These are phyloP conservation scores for Microtus pennsylvanicus DNA, from an alignment of 2,113 vertebrate species.

Conservation along the genomic window DNA sequence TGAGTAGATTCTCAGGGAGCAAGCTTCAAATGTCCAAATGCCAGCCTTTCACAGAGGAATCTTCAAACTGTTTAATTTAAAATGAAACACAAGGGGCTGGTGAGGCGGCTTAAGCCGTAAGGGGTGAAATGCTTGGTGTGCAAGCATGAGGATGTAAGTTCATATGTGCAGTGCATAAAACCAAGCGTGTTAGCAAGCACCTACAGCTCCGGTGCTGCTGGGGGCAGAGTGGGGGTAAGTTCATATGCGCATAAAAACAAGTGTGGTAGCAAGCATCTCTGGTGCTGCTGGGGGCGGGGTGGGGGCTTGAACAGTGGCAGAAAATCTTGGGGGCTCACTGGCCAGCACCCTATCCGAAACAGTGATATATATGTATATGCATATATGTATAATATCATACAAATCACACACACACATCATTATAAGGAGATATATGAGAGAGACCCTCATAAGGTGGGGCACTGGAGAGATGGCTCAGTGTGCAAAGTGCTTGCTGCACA, in stretches of 20 bases:
- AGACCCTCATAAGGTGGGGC: background rate
- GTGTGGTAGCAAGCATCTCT: background rate
- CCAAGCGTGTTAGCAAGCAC: background rate
- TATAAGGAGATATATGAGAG: background rate
- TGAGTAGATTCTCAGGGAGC: background rate
- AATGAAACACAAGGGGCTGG: background rate
- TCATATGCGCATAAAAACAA: background rate
- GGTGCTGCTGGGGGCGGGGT: background rate
- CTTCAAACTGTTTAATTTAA: background rate
- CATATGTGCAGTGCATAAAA: background rate
- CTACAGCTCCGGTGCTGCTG: background rate
- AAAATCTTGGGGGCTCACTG: background rate
- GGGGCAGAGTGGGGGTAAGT: background rate
- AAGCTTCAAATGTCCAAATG: background rate
- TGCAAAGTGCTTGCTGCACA: background rate
- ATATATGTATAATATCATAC: too few relatives aligned
- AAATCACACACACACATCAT: too few relatives aligned
- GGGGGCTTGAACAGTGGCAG: too few relatives aligned
- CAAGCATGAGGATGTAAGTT: background rate
- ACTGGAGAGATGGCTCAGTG: background rate
- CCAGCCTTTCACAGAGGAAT: background rate
- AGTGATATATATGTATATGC: background rate
- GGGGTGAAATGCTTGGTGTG: background rate
- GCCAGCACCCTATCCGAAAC: background rate
- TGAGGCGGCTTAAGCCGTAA: background rate